phyloP scores from a whole-genome alignment of 2,797 vertebrate genomes.

The Aselliscus stoliczkanus region DNA sequence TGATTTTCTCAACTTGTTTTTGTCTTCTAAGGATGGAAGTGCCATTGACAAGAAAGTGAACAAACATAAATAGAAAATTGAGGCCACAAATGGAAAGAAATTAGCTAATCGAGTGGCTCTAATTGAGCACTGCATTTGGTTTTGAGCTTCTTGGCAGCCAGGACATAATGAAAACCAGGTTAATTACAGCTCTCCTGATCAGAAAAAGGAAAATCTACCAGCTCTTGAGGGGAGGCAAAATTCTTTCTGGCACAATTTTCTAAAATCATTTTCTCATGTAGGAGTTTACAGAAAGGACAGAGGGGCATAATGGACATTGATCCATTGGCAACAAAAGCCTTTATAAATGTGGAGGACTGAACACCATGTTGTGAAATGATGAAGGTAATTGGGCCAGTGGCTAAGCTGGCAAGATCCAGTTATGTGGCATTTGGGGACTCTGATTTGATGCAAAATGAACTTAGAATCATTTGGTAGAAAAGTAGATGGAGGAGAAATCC shows the following conservation, averaged over 20 bases:
- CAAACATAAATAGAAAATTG: not conserved
- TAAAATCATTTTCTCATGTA: constrained; percentile 26
- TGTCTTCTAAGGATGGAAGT: not conserved
- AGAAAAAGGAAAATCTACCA: not conserved
- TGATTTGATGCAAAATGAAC: not conserved
- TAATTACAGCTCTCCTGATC: constrained; percentile 2
- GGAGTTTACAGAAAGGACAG: constrained; percentile 1
- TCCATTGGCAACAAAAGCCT: not conserved
- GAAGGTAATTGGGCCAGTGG: not conserved
- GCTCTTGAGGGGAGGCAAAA: not conserved
- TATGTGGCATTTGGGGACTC: not conserved
- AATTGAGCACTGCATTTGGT: not conserved
- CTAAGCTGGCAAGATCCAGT: not conserved
- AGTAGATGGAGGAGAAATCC: not conserved
- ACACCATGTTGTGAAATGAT: not conserved
- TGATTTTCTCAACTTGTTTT: not conserved
- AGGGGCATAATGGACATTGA: not conserved
- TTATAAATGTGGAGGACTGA: not conserved
- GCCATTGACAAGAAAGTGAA: not conserved
- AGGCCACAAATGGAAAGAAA: not conserved
- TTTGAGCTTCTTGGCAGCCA: constrained; percentile 10
- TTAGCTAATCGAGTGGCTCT: not conserved
- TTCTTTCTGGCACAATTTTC: constrained; percentile 11
- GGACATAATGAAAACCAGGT: not conserved
- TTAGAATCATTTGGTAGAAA: not conserved